Base-by-base conservation (phyloP, 1,140 invertebrate genomes). In the Aphelenchoides fujianensis region DNA sequence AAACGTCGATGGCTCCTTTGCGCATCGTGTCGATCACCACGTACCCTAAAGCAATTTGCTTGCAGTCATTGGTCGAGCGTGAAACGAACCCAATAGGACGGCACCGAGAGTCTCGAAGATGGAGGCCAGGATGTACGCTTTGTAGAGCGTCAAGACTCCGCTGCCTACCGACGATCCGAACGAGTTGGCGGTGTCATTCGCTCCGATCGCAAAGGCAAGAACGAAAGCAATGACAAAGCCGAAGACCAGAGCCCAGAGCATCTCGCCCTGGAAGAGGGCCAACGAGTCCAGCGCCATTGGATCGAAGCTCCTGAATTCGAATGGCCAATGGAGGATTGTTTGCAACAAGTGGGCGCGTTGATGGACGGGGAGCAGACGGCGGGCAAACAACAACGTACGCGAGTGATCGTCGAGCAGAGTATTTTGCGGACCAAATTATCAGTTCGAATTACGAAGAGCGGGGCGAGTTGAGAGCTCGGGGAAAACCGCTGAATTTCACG, bases 131-230 rank as follows among this genome's bases (percentile, higher is more conserved):
- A 94, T 88, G 81, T 95, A 98, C 1, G 95, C 96, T 82, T 93
- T 91, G 67, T 90, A 88, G 54, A 98, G 89, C 2, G 92, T 95
- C 19, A 98, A 87, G 1, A 98, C 96, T 82, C 93, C 92, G n/a
- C 93, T 91, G 5, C 96, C 96, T 7, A 98, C 95, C 69, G 92
- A 94, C 2, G 96, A 97, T 0, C 95, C 95, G 85, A 98, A 98
- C 2, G 93, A 94, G 84, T 98, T 98, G 55, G 96, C 96, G 57
- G 98, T 95, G 87, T 98, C 96, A 84, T 98, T 98, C 32, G 95
- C 95, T 31, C 16, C 63, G 1, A 66, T 30, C 12, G 32, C 63
- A 66, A 66, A 66, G 19, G 94, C 94, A 82, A 98, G 87, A 59
- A 95, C 85, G 85, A 97, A 97, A 30, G 94, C 93, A 59, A 97